A percentile compares a stretch with the other conserved stretches of the same genome.
phyloP scores from a whole-genome alignment of 2,113 vertebrate genomes.

The Scatophagus argus region DNA sequence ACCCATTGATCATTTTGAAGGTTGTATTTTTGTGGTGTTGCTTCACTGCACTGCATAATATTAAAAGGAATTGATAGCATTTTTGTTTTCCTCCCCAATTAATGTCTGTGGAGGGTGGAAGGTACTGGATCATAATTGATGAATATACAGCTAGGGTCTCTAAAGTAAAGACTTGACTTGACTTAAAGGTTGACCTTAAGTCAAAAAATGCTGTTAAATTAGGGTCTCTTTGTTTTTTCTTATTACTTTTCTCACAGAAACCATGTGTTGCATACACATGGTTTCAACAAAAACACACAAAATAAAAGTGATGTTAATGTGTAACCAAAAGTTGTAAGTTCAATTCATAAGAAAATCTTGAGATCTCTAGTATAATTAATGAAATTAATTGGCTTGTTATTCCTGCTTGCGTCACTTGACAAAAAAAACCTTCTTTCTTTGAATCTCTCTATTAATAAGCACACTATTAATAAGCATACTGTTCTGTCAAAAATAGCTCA shows the following conservation, averaged over 20 bases:
- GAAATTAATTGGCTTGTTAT: not conserved
- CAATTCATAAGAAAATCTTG: not conserved
- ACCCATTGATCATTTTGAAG: not conserved
- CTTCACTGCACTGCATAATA: not conserved
- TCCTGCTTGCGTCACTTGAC: not conserved
- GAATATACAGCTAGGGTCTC: not conserved
- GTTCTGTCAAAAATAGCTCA: not conserved
- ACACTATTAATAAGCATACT: too few species aligned
- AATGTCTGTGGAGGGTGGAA: not conserved
- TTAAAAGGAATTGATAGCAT: not conserved
- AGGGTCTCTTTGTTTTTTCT: not conserved
- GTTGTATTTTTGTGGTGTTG: not conserved
- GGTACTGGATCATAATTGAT: slow-evolving; percentile 17
- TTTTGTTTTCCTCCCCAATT: not conserved
- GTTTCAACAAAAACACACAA: not conserved
- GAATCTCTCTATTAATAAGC: too few species aligned
- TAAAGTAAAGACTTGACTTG: slow-evolving; percentile 6
- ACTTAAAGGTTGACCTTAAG: not conserved
- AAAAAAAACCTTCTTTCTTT: not conserved
- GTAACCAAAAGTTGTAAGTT: not conserved
- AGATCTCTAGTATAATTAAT: too few species aligned
- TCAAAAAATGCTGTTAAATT: not conserved
- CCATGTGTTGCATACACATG: not conserved
- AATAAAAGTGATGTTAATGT: not conserved
- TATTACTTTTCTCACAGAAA: not conserved